These are phyloP conservation scores for Onychostruthus taczanowskii DNA, from an alignment of 2,113 vertebrate genomes.

Conservation along the genomic window DNA sequence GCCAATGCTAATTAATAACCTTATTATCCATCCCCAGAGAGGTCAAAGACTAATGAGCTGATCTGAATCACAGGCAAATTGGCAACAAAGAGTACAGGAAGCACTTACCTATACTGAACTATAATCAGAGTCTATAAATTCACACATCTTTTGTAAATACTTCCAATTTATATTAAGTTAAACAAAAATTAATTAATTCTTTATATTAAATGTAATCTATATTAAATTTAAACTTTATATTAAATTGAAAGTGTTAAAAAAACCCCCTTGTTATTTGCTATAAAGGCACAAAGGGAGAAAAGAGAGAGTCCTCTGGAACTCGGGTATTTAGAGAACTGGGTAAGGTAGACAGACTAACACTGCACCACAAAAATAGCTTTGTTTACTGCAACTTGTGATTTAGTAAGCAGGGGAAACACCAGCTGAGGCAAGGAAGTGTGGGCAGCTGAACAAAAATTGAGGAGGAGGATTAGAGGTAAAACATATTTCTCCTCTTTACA, in stretches of 20 bases:
- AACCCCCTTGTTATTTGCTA: neutral
- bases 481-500: neutral
- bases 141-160: neutral
- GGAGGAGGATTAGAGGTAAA: neutral
- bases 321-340: neutral
- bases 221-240: neutral
- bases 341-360: neutral
- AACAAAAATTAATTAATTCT: neutral
- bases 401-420: neutral
- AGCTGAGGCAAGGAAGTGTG: neutral
- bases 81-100: neutral
- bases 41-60: constrained; percentile 24
- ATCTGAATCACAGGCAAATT: neutral
- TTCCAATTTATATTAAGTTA: neutral
- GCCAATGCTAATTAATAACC: constrained; percentile 42
- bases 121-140: neutral
- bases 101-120: neutral
- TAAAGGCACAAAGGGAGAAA: neutral
- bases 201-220: neutral
- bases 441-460: neutral
- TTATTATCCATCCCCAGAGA: constrained; percentile 11
- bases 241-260: neutral
- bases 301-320: neutral
- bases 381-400: neutral
- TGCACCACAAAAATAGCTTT: neutral